Evolutionary conservation across 2,888 invertebrate species (phyloP).

Genomic region (Lithophane semibrunnea): DNA sequence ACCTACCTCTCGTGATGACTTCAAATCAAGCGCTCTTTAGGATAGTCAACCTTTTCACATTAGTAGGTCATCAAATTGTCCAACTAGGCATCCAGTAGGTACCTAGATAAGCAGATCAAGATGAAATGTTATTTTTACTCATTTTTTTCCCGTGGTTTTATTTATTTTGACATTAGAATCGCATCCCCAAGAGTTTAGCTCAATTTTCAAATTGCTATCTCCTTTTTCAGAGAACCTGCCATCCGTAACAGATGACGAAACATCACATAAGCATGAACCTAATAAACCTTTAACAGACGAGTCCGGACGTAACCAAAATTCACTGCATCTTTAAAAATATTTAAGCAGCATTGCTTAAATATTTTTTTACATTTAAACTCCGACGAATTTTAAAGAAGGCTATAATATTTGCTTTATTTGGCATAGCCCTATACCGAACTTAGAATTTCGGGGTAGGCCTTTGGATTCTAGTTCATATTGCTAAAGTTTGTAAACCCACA

Average conservation of each 20-base stretch:
- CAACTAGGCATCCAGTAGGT: too few relatives aligned
- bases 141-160: too few relatives aligned
- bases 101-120: too few relatives aligned
- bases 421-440: not conserved
- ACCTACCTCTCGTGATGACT: not conserved
- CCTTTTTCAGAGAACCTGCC: not conserved
- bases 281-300: slow-evolving; percentile 4
- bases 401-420: not conserved
- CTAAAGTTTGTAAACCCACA: slow-evolving; percentile 32
- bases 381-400: slow-evolving; percentile 9
- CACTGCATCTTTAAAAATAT: slow-evolving; percentile 13
- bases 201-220: not conserved
- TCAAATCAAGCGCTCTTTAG: not conserved
- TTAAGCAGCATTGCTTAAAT: not conserved
- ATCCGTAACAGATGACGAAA: slow-evolving; percentile 7
- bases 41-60: not conserved
- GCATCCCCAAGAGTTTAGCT: not conserved
- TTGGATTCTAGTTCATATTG: slow-evolving; percentile 30
- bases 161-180: too few relatives aligned
- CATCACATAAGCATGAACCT: not conserved
- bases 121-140: too few relatives aligned
- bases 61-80: too few relatives aligned
- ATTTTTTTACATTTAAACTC: not conserved
- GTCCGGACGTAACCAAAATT: slow-evolving; percentile 32
- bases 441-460: slow-evolving; percentile 24